Conservation (phyloP, 2,888 invertebrate species). For the Macrophya alboannulata region DNA sequence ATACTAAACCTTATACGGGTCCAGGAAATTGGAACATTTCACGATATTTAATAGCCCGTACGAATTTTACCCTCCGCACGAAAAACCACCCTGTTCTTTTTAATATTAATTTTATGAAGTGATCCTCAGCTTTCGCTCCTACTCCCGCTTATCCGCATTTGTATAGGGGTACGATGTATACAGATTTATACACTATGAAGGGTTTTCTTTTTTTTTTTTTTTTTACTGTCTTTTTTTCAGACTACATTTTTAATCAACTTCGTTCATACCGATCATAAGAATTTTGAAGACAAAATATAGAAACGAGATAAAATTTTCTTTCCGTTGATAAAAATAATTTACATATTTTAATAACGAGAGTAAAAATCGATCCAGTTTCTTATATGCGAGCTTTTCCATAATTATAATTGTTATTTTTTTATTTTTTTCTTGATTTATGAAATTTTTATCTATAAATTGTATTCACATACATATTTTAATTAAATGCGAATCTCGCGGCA, state of each 20-base stretch:
- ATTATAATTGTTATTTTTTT: neutral
- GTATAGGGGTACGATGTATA: neutral
- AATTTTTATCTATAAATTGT: neutral
- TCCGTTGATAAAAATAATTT: too few relatives aligned
- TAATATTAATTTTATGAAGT: constrained; percentile 18
- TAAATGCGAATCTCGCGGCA: neutral
- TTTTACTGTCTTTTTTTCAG: neutral
- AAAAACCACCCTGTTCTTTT: neutral
- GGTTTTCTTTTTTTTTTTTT: neutral
- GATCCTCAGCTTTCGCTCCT: neutral
- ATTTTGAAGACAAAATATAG: neutral
- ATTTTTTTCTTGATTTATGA: neutral
- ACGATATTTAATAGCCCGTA: constrained; percentile 27
- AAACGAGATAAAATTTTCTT: too few relatives aligned
- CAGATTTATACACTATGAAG: neutral
- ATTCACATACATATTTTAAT: neutral
- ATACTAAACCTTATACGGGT: neutral
- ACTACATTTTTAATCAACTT: neutral
- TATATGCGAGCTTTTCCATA: too few relatives aligned
- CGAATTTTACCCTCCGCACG: neutral
- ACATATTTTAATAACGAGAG: too few relatives aligned
- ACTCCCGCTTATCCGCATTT: neutral
- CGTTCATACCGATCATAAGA: neutral
- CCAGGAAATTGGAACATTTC: constrained; percentile 14
- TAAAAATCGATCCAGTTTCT: too few relatives aligned